These are phyloP conservation scores for Dorcus hopei DNA, from an alignment of 2,888 invertebrate genomes.

Conservation along the genomic window DNA sequence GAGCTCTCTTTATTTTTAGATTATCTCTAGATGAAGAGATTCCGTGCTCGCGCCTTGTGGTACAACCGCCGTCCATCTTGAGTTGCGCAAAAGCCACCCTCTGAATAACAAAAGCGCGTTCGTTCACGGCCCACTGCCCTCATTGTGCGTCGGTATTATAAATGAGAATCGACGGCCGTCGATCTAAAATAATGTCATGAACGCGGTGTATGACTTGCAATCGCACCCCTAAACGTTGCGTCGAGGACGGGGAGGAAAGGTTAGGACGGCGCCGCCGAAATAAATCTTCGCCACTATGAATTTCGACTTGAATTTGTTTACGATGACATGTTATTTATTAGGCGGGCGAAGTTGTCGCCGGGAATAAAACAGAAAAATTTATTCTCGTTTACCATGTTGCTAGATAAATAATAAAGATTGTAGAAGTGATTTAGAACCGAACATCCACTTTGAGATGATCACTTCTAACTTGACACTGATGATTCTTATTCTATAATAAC, in stretches of 20 bases:
- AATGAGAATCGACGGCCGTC: conserved; percentile 13
- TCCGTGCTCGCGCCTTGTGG: not conserved
- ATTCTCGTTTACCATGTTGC: conserved; percentile 13
- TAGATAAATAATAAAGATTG: conserved; percentile 1
- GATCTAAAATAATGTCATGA: conserved; percentile 10
- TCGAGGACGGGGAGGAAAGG: not conserved
- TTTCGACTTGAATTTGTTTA: conserved; percentile 18
- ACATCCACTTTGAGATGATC: no score
- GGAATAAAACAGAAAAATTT: conserved; percentile 8
- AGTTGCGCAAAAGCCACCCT: conserved; percentile 4
- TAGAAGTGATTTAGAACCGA: no score
- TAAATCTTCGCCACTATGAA: conserved; percentile 19
- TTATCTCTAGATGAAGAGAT: conserved; percentile 9
- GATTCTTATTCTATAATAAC: no score
- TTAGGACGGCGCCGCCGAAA: conserved; percentile 5
- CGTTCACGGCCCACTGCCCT: conserved; percentile 11
- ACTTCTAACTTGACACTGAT: no score
- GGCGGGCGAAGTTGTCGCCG: conserved; percentile 8
- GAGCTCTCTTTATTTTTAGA: conserved; percentile 3
- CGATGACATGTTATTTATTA: conserved; percentile 17
- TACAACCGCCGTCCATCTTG: not conserved
- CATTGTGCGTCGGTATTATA: conserved; percentile 13
- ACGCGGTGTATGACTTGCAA: conserved; percentile 3
- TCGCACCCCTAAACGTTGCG: not conserved
- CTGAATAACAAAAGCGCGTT: conserved; percentile 2